Percentiles rank a stretch among this genome's conserved stretches.
Evolutionary conservation across 2,888 invertebrate genomes (phyloP).

Genomic region (Dioctria rufipes): DNA sequence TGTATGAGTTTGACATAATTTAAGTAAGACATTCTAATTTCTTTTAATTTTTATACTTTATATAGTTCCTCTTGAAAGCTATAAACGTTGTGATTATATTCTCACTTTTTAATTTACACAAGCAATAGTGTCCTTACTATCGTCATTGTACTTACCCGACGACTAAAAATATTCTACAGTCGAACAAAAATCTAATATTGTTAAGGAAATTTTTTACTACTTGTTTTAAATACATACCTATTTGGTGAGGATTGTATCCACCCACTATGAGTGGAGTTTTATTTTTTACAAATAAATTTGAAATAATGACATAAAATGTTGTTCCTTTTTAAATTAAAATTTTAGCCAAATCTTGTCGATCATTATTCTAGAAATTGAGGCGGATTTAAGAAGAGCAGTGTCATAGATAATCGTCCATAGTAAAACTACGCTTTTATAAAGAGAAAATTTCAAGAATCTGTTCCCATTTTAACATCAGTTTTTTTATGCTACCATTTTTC

Average conservation of each 20-base stretch:
- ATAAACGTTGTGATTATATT: neutral
- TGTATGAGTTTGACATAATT: neutral
- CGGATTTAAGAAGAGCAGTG: no score
- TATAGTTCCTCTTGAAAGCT: neutral
- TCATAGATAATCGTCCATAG: no score
- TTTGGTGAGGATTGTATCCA: neutral
- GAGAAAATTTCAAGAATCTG: no score
- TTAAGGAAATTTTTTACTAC: constrained; percentile 33
- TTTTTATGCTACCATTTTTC: no score
- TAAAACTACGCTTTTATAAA: no score
- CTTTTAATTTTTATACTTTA: no score
- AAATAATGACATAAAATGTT: no score
- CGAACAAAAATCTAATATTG: constrained; percentile 26
- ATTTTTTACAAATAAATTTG: neutral
- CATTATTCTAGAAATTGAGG: no score
- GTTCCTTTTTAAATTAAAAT: no score
- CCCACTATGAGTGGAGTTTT: no score
- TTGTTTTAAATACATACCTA: neutral
- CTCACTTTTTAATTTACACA: neutral
- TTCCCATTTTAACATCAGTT: no score
- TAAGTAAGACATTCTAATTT: neutral
- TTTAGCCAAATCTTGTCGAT: neutral
- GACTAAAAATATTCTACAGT: neutral
- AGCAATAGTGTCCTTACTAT: neutral
- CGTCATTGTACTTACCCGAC: neutral